Conservation (phyloP, 2,888 invertebrate genomes). For the Labia minor region DNA sequence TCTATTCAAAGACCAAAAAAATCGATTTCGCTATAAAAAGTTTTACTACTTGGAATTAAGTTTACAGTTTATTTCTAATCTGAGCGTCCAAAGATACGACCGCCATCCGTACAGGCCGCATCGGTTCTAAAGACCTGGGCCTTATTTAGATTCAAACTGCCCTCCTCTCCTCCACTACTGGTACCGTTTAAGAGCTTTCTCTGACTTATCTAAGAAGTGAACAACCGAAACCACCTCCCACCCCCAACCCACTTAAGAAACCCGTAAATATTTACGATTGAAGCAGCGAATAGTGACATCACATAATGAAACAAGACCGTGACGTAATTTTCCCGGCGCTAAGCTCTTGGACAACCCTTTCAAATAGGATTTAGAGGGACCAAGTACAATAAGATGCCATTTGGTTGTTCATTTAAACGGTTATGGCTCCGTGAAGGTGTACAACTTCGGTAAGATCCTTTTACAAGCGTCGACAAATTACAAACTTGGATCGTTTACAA, state of each 20-base stretch:
- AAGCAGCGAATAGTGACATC: neutral
- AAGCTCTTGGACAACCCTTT: slow-evolving; percentile 13
- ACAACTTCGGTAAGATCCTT: neutral
- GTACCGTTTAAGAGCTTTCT: neutral
- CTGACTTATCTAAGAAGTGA: neutral
- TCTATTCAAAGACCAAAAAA: slow-evolving; percentile 2
- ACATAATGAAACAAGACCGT: slow-evolving; percentile 13
- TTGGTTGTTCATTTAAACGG: slow-evolving; percentile 1
- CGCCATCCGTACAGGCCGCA: neutral
- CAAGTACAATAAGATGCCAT: neutral
- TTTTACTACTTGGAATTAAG: slow-evolving; percentile 3
- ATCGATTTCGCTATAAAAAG: neutral
- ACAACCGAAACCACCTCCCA: neutral
- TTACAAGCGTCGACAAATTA: neutral
- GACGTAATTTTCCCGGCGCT: neutral
- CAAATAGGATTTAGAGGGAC: neutral
- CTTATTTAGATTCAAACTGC: slow-evolving; percentile 4
- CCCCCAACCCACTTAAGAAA: neutral
- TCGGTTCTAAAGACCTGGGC: slow-evolving; percentile 1
- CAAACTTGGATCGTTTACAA: neutral
- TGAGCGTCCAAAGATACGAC: slow-evolving; percentile 7
- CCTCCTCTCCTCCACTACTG: neutral
- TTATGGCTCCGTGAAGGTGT: neutral
- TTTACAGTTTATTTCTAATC: slow-evolving; percentile 13
- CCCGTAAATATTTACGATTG: slow-evolving; percentile 13